Evolutionary conservation across 2,888 invertebrate genomes (phyloP).

Genomic region (Dysmachus trigonus): DNA sequence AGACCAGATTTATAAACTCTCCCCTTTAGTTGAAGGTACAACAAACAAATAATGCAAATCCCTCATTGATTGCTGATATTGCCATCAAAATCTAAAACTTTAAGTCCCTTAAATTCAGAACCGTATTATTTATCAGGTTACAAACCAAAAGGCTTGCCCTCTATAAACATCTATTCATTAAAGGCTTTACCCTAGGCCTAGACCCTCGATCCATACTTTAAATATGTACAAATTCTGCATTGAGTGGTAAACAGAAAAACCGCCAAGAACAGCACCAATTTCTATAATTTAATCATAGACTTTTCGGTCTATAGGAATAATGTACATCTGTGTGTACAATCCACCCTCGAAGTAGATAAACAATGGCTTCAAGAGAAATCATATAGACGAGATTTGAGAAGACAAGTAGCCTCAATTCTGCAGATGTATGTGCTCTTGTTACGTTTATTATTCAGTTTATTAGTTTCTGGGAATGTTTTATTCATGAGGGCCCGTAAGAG

Average conservation of each 20-base stretch:
- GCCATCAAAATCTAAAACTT: background rate
- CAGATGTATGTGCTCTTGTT: background rate
- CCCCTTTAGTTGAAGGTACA: background rate
- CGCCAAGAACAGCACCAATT: background rate
- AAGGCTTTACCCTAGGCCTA: background rate
- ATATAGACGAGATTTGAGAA: slow-evolving; percentile 20
- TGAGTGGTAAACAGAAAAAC: background rate
- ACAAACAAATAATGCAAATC: background rate
- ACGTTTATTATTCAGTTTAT: slow-evolving; percentile 46
- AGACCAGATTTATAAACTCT: background rate
- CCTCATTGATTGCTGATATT: background rate
- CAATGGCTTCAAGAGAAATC: slow-evolving; percentile 4
- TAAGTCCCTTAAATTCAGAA: no score
- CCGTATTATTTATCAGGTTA: background rate
- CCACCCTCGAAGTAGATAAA: background rate
- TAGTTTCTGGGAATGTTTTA: slow-evolving; percentile 44
- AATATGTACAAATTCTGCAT: background rate
- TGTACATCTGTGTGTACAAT: background rate
- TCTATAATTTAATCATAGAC: slow-evolving; percentile 27
- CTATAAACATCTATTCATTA: background rate
- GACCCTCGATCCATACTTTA: background rate
- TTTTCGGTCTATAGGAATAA: background rate
- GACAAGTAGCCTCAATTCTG: background rate
- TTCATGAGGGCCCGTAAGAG: slow-evolving; percentile 45
- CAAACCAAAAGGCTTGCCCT: background rate